Percentiles rank a stretch among this genome's conserved stretches.
Conservation (phyloP, 2,888 invertebrate genomes). For the Noctua comes region DNA sequence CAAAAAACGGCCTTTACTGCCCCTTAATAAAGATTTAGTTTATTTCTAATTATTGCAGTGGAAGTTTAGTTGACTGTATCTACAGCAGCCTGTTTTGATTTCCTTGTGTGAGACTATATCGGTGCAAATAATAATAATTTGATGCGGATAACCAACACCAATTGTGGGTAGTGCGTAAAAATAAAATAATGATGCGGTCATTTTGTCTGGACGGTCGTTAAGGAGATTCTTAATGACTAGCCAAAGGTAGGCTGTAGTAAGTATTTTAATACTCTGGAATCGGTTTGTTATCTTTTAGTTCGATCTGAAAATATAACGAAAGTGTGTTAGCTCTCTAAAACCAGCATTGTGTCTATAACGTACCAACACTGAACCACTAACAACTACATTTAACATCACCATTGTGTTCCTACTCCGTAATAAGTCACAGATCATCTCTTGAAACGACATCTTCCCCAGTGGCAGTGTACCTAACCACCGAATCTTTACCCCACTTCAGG, state of each 20-base stretch:
- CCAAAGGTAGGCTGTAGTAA: neutral
- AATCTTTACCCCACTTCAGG: neutral
- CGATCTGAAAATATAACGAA: neutral
- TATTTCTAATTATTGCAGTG: neutral
- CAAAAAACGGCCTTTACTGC: neutral
- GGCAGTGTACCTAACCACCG: neutral
- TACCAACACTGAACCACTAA: neutral
- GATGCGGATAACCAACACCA: conserved; percentile 4
- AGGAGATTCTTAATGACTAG: neutral
- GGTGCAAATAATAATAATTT: conserved; percentile 5
- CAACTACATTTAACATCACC: neutral
- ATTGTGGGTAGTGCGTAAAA: neutral
- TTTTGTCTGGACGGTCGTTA: neutral
- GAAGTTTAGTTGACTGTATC: neutral
- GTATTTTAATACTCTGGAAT: neutral
- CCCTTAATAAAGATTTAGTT: neutral
- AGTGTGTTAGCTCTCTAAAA: neutral
- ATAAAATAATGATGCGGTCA: neutral
- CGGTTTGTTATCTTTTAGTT: neutral
- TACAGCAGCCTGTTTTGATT: conserved; percentile 7
- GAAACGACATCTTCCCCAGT: too few species aligned
- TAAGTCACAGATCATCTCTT: neutral
- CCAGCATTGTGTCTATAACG: neutral
- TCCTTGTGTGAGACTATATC: conserved; percentile 31
- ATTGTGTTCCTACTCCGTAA: neutral